These are phyloP conservation scores for Hydrolagus colliei DNA, from an alignment of 2,797 vertebrate species.

Conservation along the genomic window DNA sequence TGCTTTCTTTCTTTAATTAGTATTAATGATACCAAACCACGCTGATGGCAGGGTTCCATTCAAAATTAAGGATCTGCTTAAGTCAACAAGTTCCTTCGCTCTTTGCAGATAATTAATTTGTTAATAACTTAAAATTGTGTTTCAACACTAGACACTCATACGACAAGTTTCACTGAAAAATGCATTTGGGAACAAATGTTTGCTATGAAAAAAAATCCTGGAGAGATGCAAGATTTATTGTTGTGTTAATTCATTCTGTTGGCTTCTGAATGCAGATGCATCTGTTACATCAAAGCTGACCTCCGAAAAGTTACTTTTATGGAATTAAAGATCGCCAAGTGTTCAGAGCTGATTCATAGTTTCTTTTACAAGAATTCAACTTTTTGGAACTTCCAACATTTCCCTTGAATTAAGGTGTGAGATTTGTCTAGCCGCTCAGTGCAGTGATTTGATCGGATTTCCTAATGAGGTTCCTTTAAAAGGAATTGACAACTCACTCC, in stretches of 20 bases:
- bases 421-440: background rate
- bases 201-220: too few relatives aligned
- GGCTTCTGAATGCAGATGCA: conserved; percentile 24
- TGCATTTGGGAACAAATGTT: background rate
- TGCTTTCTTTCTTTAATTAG: background rate
- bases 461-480: too few relatives aligned
- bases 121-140: conserved; percentile 5
- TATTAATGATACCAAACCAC: background rate
- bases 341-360: conserved; percentile 15
- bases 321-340: conserved; percentile 25
- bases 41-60: background rate
- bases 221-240: conserved; percentile 20
- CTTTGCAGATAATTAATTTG: background rate
- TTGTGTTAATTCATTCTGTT: conserved; percentile 25
- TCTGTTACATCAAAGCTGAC: conserved; percentile 30
- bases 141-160: background rate
- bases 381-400: background rate
- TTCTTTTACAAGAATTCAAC: background rate
- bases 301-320: conserved; percentile 13
- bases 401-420: background rate
- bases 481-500: too few relatives aligned
- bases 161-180: background rate
- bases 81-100: background rate
- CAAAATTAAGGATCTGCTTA: background rate
- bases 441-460: too few relatives aligned